Percentiles rank a stretch among this genome's conserved stretches.
Conservation (phyloP, 2,113 vertebrate genomes). For the Merops nubicus region DNA sequence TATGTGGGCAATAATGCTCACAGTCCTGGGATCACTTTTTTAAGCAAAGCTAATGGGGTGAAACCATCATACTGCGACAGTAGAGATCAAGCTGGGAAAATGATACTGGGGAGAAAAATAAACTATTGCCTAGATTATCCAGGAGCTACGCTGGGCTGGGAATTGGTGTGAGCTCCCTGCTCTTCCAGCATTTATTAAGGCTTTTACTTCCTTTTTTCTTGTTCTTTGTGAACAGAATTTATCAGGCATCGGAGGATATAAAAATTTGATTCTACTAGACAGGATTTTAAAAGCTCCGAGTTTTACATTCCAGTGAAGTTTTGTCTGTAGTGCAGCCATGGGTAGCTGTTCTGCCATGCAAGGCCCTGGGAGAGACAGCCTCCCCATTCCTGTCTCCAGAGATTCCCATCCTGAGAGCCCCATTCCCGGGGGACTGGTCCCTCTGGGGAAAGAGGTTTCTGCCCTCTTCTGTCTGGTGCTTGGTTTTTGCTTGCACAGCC, state of each 20-base stretch:
- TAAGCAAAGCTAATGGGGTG: slow-evolving; percentile 83
- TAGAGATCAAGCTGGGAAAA: slow-evolving; percentile 73
- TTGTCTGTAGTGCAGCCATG: background rate
- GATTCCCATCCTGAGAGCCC: background rate
- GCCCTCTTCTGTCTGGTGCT: background rate
- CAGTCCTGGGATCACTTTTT: slow-evolving; percentile 76
- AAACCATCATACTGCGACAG: slow-evolving; percentile 72
- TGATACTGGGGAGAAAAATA: slow-evolving; percentile 69
- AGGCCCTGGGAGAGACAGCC: background rate
- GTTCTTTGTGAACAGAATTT: slow-evolving; percentile 53
- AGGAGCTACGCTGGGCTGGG: slow-evolving; percentile 20
- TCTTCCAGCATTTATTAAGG: slow-evolving; percentile 49
- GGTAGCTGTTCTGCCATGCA: background rate
- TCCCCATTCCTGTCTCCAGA: background rate
- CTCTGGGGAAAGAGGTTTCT: background rate
- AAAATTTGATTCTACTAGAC: slow-evolving; percentile 18
- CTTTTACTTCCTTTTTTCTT: slow-evolving; percentile 33
- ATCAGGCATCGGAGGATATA: slow-evolving; percentile 1
- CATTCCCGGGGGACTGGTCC: background rate
- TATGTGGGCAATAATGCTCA: slow-evolving; percentile 80
- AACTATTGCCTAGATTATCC: slow-evolving; percentile 66
- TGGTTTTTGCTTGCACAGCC: background rate
- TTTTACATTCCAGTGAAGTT: background rate
- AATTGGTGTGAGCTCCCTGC: slow-evolving; percentile 10
- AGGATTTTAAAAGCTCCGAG: slow-evolving; percentile 26